Percentiles rank a stretch among this genome's conserved stretches.
phyloP scores from a whole-genome alignment of 2,888 invertebrate genomes.

The Gastracanthus pulcherrimus region DNA sequence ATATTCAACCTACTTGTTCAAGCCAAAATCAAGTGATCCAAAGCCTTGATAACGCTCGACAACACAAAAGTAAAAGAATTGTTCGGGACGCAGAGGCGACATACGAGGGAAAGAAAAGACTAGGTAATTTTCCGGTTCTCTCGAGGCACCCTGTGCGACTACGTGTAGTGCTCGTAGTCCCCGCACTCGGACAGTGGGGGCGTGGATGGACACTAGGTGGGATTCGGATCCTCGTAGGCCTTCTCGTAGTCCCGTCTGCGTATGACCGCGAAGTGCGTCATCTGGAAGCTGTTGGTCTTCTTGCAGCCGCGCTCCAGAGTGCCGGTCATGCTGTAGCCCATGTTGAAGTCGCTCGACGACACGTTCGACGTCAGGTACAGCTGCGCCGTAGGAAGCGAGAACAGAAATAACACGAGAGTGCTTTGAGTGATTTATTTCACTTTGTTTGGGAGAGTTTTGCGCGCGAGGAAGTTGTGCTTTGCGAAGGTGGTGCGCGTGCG shows the following conservation, averaged over 20 bases:
- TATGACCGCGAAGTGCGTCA: constrained; percentile 93
- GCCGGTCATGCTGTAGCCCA: constrained; percentile 94
- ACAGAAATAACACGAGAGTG: not conserved
- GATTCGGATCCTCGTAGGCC: constrained; percentile 77
- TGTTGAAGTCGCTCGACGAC: constrained; percentile 91
- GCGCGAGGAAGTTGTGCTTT: not conserved
- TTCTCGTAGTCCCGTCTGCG: constrained; percentile 87
- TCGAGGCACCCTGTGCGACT: constrained; percentile 60
- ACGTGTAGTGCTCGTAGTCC: constrained; percentile 75
- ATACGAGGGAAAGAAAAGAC: not conserved
- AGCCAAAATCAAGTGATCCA: no score
- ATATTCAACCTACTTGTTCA: no score
- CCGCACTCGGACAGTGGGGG: constrained; percentile 75
- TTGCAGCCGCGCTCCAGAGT: constrained; percentile 89
- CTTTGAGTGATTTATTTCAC: not conserved
- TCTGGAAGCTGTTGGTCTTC: constrained; percentile 87
- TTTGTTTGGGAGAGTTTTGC: no score
- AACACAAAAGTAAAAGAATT: no score
- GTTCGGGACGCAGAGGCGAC: not conserved
- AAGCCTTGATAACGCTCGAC: no score
- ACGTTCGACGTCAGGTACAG: constrained; percentile 91
- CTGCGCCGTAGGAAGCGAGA: constrained; percentile 70
- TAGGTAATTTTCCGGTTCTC: no score
- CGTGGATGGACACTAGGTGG: constrained; percentile 76
- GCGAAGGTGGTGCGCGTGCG: not conserved